Base-by-base conservation (phyloP, 2,113 vertebrate genomes). In the Callionymus lyra region DNA sequence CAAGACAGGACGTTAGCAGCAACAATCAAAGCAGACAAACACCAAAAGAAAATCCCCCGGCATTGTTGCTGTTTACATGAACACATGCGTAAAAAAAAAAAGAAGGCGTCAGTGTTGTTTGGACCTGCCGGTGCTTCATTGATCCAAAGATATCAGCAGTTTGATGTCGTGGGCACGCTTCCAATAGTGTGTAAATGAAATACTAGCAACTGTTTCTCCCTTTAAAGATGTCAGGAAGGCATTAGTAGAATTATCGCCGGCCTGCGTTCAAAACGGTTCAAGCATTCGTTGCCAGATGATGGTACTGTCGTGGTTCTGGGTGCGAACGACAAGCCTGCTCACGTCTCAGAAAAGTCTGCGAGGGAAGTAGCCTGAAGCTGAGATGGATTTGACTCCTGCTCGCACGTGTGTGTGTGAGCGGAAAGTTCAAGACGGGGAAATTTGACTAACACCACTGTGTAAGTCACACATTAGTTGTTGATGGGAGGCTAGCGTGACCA, bases 321-420 rank as follows among this genome's bases (percentile, higher is more conserved):
- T 49, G 48, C 61, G 67, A 58, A 37, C 34, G 68, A 34, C 83
- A 80, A 57, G 84, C 75, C 69, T 50, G 47, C 33, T 82, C 82
- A 72, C 48, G 81, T 65, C 61, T 63, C 17, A 44, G 51, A 68
- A 50, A 63, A 5, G 4, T 27, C 21, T 27, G 21, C 4, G 21
- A 54, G 34, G 47, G 69, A 61, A 53, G 44, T 47, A 37, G 63
- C 72, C 72, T 32, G 31, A 10, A 59, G 69, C 38, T 12, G 56
- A 32, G 49, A 56, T 51, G 32, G 40, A 69, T 53, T 36, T 53
- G 19, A 59, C 41, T 73, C 27, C 58, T 4, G 21, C 21, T 9
- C 21, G 53, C 51, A 38, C 61, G 17, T 60, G 49, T 65, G 40
- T 44, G 40, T 50, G 34, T 66, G 45, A 63, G 56, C 50, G 44